These are phyloP conservation scores for Neoniphon sammara DNA, from an alignment of 2,797 vertebrate species.

Conservation along the genomic window DNA sequence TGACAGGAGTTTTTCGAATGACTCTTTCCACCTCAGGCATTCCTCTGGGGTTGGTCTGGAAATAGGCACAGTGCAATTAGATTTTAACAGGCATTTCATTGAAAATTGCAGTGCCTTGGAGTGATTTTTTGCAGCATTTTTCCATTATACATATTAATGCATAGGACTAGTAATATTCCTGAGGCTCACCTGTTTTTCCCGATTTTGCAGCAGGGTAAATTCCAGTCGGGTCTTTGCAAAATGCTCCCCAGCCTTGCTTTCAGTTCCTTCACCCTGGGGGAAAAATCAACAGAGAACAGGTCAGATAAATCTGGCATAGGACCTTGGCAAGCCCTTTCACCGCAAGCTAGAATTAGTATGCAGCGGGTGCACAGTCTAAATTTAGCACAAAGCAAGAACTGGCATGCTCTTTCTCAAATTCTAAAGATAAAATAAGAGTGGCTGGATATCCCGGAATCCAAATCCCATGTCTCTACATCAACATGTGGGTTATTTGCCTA, in stretches of 20 bases:
- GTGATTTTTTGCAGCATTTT: too few relatives aligned
- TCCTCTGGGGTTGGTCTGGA: slow-evolving; percentile 90
- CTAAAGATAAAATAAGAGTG: slow-evolving; percentile 7
- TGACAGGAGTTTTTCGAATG: slow-evolving; percentile 92
- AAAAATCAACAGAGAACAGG: slow-evolving; percentile 38
- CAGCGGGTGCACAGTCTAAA: slow-evolving; percentile 3
- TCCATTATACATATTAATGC: not conserved
- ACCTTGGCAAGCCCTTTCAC: not conserved
- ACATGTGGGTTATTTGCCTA: not conserved
- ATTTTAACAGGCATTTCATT: not conserved
- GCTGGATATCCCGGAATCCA: slow-evolving; percentile 13
- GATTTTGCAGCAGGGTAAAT: slow-evolving; percentile 73
- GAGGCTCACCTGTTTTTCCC: slow-evolving; percentile 80
- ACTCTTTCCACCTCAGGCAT: slow-evolving; percentile 90
- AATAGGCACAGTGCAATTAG: slow-evolving; percentile 32
- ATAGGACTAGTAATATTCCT: not conserved
- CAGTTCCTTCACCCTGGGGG: slow-evolving; percentile 90
- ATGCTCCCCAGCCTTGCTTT: slow-evolving; percentile 89
- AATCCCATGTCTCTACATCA: slow-evolving; percentile 22
- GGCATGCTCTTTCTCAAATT: not conserved
- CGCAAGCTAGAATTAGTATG: not conserved
- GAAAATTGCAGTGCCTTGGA: not conserved
- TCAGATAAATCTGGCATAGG: slow-evolving; percentile 26
- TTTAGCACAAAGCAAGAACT: not conserved
- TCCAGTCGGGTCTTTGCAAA: slow-evolving; percentile 87